phyloP scores from a whole-genome alignment of 2,113 vertebrate species.

The Rhabdomys dilectus region DNA sequence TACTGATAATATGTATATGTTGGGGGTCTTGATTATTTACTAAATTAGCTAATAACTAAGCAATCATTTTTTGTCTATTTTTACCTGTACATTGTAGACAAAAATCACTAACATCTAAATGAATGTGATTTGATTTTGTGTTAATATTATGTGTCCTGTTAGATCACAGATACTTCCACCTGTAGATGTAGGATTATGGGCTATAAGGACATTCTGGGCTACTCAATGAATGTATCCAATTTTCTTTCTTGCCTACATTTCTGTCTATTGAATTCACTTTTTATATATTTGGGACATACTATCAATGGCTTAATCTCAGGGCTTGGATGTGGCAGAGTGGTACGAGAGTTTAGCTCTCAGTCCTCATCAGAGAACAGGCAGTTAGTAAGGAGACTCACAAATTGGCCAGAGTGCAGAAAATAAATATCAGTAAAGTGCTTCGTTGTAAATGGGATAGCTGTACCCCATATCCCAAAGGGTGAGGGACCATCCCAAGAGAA shows the following conservation, averaged over 20 bases:
- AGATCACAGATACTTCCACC: constrained; percentile 19
- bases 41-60: not conserved
- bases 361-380: not conserved
- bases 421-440: not conserved
- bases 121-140: constrained; percentile 31
- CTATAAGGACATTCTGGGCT: not conserved
- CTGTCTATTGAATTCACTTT: not conserved
- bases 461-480: not conserved
- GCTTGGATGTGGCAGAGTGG: not conserved
- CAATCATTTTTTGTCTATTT: constrained; percentile 38
- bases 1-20: constrained; percentile 55
- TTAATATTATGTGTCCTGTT: constrained; percentile 18
- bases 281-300: not conserved
- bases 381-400: not conserved
- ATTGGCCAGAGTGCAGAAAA: not conserved
- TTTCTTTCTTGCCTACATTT: not conserved
- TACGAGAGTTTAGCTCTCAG: not conserved
- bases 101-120: not conserved
- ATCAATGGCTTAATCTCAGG: not conserved
- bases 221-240: constrained; percentile 1
- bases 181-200: not conserved
- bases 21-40: not conserved
- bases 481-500: not conserved
- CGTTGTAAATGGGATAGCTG: not conserved
- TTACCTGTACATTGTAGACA: not conserved